A percentile compares a stretch with the other conserved stretches of the same genome.
Conservation (phyloP, 53 echinoderm and acorn worm genomes). For the Crossaster papposus region DNA sequence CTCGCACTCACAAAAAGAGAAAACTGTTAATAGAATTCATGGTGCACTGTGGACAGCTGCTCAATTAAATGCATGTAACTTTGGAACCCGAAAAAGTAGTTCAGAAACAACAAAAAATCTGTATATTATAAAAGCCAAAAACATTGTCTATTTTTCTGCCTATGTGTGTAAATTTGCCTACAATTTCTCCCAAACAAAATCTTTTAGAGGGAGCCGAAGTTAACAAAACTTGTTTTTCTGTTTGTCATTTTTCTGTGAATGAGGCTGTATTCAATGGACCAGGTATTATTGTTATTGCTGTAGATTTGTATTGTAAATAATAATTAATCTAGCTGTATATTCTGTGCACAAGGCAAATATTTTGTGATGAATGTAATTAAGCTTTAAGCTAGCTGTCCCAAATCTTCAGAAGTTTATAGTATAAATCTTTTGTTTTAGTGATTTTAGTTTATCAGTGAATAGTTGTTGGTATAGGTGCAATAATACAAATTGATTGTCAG, state of each 20-base stretch:
- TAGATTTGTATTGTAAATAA: not conserved
- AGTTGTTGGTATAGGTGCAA: conserved; percentile 42
- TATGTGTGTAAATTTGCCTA: no score
- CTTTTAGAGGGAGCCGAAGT: no score
- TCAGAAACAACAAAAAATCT: no score
- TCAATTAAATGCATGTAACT: no score
- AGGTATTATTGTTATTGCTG: not conserved
- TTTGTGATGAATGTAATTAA: not conserved
- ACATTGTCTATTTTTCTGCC: no score
- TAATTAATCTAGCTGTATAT: not conserved
- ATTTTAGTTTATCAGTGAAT: not conserved
- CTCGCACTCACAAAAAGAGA: no score
- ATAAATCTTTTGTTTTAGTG: not conserved
- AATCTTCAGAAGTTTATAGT: not conserved
- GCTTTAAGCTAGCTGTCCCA: not conserved
- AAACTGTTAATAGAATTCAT: no score
- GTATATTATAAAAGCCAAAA: no score
- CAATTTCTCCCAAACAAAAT: no score
- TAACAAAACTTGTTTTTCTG: not conserved
- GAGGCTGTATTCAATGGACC: conserved; percentile 37
- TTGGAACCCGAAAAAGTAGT: no score
- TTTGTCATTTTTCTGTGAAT: not conserved
- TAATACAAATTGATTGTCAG: conserved; percentile 13
- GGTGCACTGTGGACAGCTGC: no score
- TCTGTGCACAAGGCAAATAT: not conserved